Base-by-base conservation (phyloP, 2,888 invertebrate species). In the Thereva unica region DNA sequence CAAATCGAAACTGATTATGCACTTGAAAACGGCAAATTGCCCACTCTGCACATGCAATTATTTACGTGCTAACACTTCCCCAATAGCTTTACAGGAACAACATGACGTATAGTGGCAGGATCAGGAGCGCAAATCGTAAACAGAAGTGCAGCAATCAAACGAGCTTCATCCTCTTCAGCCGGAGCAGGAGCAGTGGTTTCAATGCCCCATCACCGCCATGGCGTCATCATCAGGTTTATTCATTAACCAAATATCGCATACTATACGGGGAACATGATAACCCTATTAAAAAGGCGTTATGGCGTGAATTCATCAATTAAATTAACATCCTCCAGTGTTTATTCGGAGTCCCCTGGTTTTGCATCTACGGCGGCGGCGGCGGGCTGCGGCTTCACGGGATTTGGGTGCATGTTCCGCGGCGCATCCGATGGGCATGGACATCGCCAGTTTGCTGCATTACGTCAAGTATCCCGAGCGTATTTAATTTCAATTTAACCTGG, bases 281-380 rank as follows among this genome's bases (percentile, higher is more conserved):
- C 73, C 73, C 73, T 70, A 73, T 73, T 72, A 72, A 73, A 73
- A 73, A 73, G 73, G 73, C 71, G 73, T 73, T 73, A 72, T 70
- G 71, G 69, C 73, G 72, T 73, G 70, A 73, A 72, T 72, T 70
- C 73, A 72, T 72, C 73, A 73, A 73, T 73, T 73, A 73, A 71
- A 72, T 72, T 72, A 73, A 71, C 72, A 71, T 69, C 70, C 68
- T 65, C 23, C 47, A 23, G 23, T 10, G 64, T 64, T 64, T 64
- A 64, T 64, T 64, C 53, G 53, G 52, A 42, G 8, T 49, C 61
- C 56, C 61, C 49, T 23, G 23, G 23, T 23, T 23, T 23, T 23
- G 49, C 40, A 52, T 45, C 12, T 45, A 12, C 35, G 45, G 12
- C 34, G 37, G 59, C 41, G 40, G 5, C 8, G 45, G 42, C 12